Conservation (phyloP, 2,797 vertebrate genomes). For the Esox masquinongy region DNA sequence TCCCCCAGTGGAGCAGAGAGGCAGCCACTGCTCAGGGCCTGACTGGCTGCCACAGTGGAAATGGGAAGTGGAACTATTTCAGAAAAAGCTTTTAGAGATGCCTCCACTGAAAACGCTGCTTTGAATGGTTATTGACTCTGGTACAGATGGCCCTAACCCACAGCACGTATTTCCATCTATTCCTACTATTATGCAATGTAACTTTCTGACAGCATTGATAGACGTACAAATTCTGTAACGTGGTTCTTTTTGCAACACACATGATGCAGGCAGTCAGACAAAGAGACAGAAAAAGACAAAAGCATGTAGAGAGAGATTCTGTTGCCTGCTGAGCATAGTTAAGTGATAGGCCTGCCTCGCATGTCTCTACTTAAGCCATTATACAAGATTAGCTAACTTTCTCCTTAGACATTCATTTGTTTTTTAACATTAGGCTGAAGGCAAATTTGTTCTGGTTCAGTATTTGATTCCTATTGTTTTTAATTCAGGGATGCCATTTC, state of each 20-base stretch:
- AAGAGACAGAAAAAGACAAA: slow-evolving; percentile 10
- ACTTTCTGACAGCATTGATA: neutral
- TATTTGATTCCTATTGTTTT: slow-evolving; percentile 20
- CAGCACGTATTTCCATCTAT: neutral
- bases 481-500: slow-evolving; percentile 47
- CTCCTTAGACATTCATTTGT: neutral
- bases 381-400: neutral
- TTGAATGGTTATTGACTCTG: slow-evolving; percentile 5
- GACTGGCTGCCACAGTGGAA: slow-evolving; percentile 61
- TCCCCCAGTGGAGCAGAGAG: slow-evolving; percentile 57
- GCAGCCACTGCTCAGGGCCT: slow-evolving; percentile 61
- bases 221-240: neutral
- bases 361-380: neutral
- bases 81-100: slow-evolving; percentile 59
- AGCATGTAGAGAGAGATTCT: neutral
- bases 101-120: slow-evolving; percentile 33
- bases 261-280: slow-evolving; percentile 14
- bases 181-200: neutral
- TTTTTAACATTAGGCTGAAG: neutral
- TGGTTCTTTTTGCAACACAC: neutral
- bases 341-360: neutral
- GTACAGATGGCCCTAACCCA: neutral
- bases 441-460: neutral
- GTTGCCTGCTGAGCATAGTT: neutral
- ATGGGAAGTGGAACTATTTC: slow-evolving; percentile 63